phyloP scores from a whole-genome alignment of 2,888 invertebrate genomes.

The Cerastis leucographa region DNA sequence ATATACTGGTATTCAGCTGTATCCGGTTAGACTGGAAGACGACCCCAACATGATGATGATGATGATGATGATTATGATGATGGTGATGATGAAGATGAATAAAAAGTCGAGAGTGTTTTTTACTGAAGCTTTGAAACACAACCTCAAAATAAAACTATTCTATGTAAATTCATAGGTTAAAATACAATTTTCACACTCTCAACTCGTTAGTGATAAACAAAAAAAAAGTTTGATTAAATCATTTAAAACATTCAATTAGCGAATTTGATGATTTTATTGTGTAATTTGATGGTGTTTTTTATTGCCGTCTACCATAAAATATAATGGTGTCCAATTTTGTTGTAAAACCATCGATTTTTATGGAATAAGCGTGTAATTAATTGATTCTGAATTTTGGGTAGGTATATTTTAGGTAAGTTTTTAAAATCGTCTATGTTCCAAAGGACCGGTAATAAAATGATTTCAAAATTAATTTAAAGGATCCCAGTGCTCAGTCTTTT shows the following conservation, averaged over 20 bases:
- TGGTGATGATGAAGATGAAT: too few species aligned
- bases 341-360: conserved; percentile 52
- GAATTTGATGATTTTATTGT: conserved; percentile 42
- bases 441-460: too few species aligned
- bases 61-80: too few species aligned
- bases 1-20: not conserved
- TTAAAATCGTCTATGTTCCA: not conserved
- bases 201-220: conserved; percentile 9
- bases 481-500: too few species aligned
- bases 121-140: not conserved
- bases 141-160: not conserved
- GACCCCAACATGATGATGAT: not conserved
- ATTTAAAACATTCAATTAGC: conserved; percentile 52
- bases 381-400: conserved; percentile 18
- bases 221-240: conserved; percentile 49
- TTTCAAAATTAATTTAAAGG: too few species aligned
- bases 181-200: conserved; percentile 40
- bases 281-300: conserved; percentile 47
- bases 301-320: conserved; percentile 37
- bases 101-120: too few species aligned
- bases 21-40: not conserved
- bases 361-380: conserved; percentile 49
- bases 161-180: not conserved
- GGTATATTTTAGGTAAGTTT: not conserved
- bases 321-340: conserved; percentile 50